Evolutionary conservation across 1,140 invertebrate species (phyloP), one percentile per base, ranked within the genome.

Genomic region (Drosophila sproati): DNA sequence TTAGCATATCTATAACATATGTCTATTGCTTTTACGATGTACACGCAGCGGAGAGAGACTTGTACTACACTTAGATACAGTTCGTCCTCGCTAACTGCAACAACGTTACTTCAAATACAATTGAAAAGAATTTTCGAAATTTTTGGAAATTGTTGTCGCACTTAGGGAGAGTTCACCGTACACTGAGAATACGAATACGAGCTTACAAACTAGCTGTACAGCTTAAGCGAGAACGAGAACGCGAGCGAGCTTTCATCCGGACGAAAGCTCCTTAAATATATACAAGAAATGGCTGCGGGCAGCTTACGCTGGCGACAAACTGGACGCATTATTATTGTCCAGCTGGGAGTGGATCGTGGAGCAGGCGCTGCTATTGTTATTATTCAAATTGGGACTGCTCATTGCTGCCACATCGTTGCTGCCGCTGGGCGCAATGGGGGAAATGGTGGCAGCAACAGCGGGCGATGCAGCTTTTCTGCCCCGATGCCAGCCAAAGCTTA

Each of bases 11-110:
- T 66, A 64, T 57, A 61, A 41, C 35, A 34, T 55, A 76, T 69
- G 76, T 43, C 85, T 90, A 89, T 89, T 89, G 85, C 86, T 90
- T 89, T 85, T 41, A 89, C 68, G 83, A 87, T 88, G 75, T 89
- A 89, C 86, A 89, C 85, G 85, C 81, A 89, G 85, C 75, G 52
- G 47, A 80, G 79, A 63, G 60, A 82, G 57, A 66, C 52, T 75
- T 73, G 55, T 54, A 34, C 56, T 61, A 77, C 74, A 69, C 48
- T 41, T 56, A 77, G 35, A 35, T 56, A 56, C 39, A 43, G 10
- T 43, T 43, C 20, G 20, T 20, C 20, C 20, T 20, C 20, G 20
- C 20, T 20, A 20, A 20, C 20, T 20, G 20, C 20, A 20, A 20
- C 20, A 43, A n/a, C 39, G 39, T 43, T n/a, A 43, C 10, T 43